These are phyloP conservation scores for Lypha dubia DNA, from an alignment of 2,888 invertebrate species.

Conservation along the genomic window DNA sequence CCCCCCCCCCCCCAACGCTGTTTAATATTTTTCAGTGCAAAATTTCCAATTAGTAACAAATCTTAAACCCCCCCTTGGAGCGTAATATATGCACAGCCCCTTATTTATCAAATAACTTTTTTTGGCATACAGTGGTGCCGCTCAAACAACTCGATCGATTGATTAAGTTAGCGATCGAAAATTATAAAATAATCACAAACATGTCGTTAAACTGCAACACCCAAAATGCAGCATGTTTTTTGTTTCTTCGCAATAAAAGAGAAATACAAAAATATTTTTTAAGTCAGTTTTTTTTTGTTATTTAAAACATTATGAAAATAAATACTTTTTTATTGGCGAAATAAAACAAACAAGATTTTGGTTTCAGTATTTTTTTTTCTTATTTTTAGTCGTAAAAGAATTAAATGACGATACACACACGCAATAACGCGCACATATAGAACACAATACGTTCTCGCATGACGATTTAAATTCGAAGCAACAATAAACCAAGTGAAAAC, in stretches of 20 bases:
- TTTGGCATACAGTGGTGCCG: slow-evolving; percentile 16
- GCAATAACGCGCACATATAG: too few species aligned
- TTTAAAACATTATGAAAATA: not conserved
- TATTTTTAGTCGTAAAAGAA: not conserved
- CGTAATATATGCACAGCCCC: too few species aligned
- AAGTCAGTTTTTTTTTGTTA: not conserved
- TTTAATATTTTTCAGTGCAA: too few species aligned
- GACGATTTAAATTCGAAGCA: slow-evolving; percentile 53
- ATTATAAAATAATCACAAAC: slow-evolving; percentile 15
- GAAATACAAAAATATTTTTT: not conserved
- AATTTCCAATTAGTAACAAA: too few species aligned
- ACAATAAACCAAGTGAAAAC: slow-evolving; percentile 32
- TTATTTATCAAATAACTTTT: slow-evolving; percentile 23
- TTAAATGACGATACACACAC: not conserved
- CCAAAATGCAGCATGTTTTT: slow-evolving; percentile 35
- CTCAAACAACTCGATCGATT: not conserved
- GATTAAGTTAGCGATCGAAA: not conserved
- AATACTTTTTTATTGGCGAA: slow-evolving; percentile 1
- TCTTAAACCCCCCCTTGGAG: not conserved
- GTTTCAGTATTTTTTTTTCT: not conserved
- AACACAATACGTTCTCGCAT: slow-evolving; percentile 14
- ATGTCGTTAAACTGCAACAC: slow-evolving; percentile 40
- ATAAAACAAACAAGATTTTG: slow-evolving; percentile 12
- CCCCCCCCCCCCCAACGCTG: too few species aligned
- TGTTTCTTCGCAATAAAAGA: too few species aligned